Percentiles rank a stretch among this genome's conserved stretches.
Conservation (phyloP, 37 sponge, comb jelly and placozoan genomes). For the Aplysina aerophoba region DNA sequence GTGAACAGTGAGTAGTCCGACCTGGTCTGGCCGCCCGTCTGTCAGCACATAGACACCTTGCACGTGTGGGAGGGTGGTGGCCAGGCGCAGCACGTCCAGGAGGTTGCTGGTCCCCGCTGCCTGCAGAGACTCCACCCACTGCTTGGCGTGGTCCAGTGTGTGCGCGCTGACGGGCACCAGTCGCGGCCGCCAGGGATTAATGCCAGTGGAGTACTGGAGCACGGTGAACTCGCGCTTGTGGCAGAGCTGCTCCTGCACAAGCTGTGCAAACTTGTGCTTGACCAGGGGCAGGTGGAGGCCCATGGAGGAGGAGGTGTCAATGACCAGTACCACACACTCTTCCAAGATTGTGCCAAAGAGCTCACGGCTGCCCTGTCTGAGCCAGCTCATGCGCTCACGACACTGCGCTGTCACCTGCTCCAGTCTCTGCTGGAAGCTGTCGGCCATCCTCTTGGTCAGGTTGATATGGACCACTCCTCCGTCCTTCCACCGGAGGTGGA, state of each 20-base stretch:
- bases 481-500: slow-evolving; percentile 72
- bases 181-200: slow-evolving; percentile 55
- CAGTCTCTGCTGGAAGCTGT: slow-evolving; percentile 42
- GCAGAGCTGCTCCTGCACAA: slow-evolving; percentile 73
- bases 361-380: slow-evolving; percentile 82
- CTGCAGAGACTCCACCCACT: slow-evolving; percentile 80
- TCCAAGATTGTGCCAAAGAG: slow-evolving; percentile 92
- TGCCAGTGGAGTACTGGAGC: slow-evolving; percentile 62
- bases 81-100: slow-evolving; percentile 62
- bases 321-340: slow-evolving; percentile 63
- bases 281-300: slow-evolving; percentile 67
- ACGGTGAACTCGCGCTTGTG: slow-evolving; percentile 70
- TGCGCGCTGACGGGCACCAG: slow-evolving; percentile 67
- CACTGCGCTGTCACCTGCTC: slow-evolving; percentile 35
- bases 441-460: slow-evolving; percentile 31
- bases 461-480: slow-evolving; percentile 63
- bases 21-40: slow-evolving; percentile 78
- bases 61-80: slow-evolving; percentile 47
- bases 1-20: not conserved
- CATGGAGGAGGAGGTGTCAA: slow-evolving; percentile 87
- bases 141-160: slow-evolving; percentile 50
- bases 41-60: slow-evolving; percentile 90
- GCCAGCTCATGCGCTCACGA: slow-evolving; percentile 67
- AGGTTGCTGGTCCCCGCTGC: slow-evolving; percentile 82
- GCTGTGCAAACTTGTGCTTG: slow-evolving; percentile 66